Conservation (phyloP, 1,140 invertebrate genomes). For the Drosophila sechellia region DNA sequence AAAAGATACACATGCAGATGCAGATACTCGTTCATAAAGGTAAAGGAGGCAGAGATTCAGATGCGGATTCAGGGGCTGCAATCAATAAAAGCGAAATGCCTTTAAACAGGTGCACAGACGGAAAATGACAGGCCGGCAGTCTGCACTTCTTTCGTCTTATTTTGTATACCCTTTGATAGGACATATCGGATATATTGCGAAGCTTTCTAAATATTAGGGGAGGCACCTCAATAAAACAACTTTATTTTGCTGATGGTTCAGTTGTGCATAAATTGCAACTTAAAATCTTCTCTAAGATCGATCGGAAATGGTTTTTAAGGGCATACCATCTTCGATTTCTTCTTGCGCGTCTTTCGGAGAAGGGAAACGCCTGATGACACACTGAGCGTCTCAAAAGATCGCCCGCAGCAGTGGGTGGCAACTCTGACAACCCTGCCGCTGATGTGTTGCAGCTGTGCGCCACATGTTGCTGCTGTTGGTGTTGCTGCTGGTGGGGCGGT, state of each 20-base stretch:
- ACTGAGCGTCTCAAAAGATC: conserved; percentile 47
- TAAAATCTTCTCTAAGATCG: no score
- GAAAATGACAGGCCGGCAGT: conserved; percentile 62
- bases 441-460: conserved; percentile 80
- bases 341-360: conserved; percentile 4
- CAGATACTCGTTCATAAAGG: conserved; percentile 19
- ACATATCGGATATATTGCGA: background rate
- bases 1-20: conserved; percentile 32
- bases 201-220: background rate
- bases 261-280: no score
- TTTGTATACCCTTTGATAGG: background rate
- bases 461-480: conserved; percentile 67
- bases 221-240: background rate
- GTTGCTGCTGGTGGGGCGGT: conserved; percentile 52
- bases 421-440: conserved; percentile 65
- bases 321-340: background rate
- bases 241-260: no score
- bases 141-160: conserved; percentile 6
- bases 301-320: background rate
- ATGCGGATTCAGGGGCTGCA: conserved; percentile 51
- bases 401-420: conserved; percentile 75
- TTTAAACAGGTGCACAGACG: conserved; percentile 71
- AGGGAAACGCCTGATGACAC: conserved; percentile 70
- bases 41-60: conserved; percentile 29
- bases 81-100: conserved; percentile 77